Conservation (phyloP, 2,797 vertebrate species). For the Knipowitschia caucasica region DNA sequence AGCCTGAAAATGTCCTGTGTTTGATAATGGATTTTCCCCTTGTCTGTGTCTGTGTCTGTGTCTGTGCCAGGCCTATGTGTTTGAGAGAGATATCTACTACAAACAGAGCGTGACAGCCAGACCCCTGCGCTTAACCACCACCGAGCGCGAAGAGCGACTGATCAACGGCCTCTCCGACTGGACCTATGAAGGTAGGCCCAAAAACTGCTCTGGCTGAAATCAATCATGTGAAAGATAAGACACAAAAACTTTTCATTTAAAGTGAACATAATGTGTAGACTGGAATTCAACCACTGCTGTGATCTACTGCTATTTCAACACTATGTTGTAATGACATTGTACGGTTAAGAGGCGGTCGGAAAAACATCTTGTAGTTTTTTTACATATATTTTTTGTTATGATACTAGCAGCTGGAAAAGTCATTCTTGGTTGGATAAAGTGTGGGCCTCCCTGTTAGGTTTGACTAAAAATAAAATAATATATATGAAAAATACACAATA, state of each 20-base stretch:
- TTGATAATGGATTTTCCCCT: conserved; percentile 46
- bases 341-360: too few relatives aligned
- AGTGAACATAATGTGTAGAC: not conserved
- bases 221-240: not conserved
- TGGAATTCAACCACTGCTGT: too few relatives aligned
- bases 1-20: conserved; percentile 38
- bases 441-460: too few relatives aligned
- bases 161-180: conserved; percentile 82
- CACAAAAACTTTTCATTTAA: too few relatives aligned
- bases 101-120: conserved; percentile 65
- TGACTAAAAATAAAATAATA: too few relatives aligned
- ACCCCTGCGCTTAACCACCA: conserved; percentile 71
- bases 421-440: too few relatives aligned
- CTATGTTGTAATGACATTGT: too few relatives aligned
- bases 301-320: too few relatives aligned
- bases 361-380: too few relatives aligned
- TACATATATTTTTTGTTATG: too few relatives aligned
- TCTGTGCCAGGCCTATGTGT: conserved; percentile 73
- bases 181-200: conserved; percentile 78
- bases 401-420: too few relatives aligned
- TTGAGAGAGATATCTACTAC: conserved; percentile 83
- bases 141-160: conserved; percentile 64
- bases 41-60: conserved; percentile 41
- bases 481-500: too few relatives aligned
- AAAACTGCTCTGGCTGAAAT: not conserved